Evolutionary conservation across 2,888 invertebrate genomes (phyloP), one percentile per base, ranked within the genome.

Genomic region (Phrixothrix hirtus): DNA sequence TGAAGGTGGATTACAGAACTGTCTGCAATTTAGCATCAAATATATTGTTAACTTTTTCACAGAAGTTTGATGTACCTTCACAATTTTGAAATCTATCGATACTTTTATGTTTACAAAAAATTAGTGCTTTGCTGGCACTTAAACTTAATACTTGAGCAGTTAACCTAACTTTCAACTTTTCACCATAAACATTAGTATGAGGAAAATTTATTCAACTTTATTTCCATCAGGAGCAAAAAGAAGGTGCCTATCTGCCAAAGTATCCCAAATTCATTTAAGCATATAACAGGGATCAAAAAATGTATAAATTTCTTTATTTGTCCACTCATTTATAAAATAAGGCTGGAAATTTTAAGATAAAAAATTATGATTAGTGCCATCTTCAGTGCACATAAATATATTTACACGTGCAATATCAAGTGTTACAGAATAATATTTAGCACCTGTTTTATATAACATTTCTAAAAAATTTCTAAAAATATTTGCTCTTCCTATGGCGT

Each of bases 241-340:
- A 38, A 17, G 38, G 50, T 53, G 53, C 17, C 41, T 21, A 13
- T 50, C 37, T 3, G 51, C 61, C 9, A 61, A 45, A 30, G 53
- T 52, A 42, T 65, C 65, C 42, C 65, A 46, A 6, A 60, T 48
- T 21, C 66, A 46, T 48, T 65, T 67, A 7, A 64, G 6, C 65
- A 64, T 66, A 43, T 66, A 63, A 35, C 60, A 63, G 6, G 58
- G 31, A 56, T 68, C 64, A 26, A 57, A 55, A 27, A 63, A 53
- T 5, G 60, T 45, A 48, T 46, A 55, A 27, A 58, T 26, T 34
- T 43, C 49, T 11, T 60, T 15, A 11, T 48, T 9, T 12, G 38
- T 48, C 6, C 43, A 26, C 3, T 53, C 50, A 50, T 62, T 43
- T 21, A 10, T 10, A 36, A 62, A 64, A 30, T 30, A 51, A 21